Evolutionary conservation across 2,888 invertebrate genomes (phyloP).

Genomic region (Plagodis dolabraria): DNA sequence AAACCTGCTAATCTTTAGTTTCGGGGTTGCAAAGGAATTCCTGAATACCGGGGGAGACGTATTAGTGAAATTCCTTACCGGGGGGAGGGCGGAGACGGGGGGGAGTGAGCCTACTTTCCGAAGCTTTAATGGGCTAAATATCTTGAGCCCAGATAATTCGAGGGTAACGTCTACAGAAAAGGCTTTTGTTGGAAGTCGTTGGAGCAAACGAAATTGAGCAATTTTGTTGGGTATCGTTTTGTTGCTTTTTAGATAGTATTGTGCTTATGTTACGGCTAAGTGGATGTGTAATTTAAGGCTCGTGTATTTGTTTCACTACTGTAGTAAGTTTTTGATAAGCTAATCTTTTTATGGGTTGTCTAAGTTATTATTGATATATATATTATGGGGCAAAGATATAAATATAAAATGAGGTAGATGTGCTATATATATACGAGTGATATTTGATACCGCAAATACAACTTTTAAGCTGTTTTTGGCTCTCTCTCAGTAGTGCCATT

Average conservation of each 20-base stretch:
- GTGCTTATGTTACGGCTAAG: background rate
- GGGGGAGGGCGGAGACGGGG: slow-evolving; percentile 33
- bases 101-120: slow-evolving; percentile 60
- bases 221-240: slow-evolving; percentile 7
- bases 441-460: too few relatives aligned
- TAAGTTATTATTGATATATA: too few relatives aligned
- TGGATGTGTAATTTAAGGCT: too few relatives aligned
- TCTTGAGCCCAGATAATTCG: slow-evolving; percentile 79
- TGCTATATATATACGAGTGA: too few relatives aligned
- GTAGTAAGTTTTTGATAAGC: too few relatives aligned
- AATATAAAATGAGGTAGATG: too few relatives aligned
- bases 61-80: slow-evolving; percentile 66
- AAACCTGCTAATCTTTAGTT: slow-evolving; percentile 53
- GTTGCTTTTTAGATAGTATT: slow-evolving; percentile 10
- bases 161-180: slow-evolving; percentile 51
- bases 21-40: slow-evolving; percentile 43
- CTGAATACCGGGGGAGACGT: slow-evolving; percentile 46
- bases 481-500: too few relatives aligned
- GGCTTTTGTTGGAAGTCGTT: slow-evolving; percentile 10
- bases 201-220: slow-evolving; percentile 5
- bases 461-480: too few relatives aligned
- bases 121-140: slow-evolving; percentile 82
- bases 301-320: too few relatives aligned
- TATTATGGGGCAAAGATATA: too few relatives aligned
- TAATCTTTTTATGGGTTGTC: too few relatives aligned